Percentiles rank a stretch among this genome's conserved stretches.
Evolutionary conservation across 2,797 vertebrate species (phyloP).

Genomic region (Cygnus olor): DNA sequence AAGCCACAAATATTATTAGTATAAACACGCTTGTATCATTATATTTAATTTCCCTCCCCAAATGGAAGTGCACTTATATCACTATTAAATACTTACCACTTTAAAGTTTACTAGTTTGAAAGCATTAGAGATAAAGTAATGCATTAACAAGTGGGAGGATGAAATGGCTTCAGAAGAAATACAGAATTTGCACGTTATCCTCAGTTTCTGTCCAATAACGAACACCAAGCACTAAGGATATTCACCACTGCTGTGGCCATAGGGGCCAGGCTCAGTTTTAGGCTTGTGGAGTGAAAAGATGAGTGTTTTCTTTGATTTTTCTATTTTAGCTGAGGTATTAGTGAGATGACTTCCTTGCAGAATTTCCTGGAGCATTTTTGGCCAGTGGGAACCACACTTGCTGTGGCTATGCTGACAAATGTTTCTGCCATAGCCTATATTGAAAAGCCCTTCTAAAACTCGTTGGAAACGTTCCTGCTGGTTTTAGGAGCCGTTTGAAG

Average conservation of each 20-base stretch:
- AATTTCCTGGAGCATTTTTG: not conserved
- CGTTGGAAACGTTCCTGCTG: not conserved
- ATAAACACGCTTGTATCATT: not conserved
- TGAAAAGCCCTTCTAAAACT: not conserved
- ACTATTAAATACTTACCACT: slow-evolving; percentile 9
- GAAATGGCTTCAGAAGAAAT: not conserved
- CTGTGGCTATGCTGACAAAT: not conserved
- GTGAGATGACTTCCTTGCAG: not conserved
- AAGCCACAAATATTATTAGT: slow-evolving; percentile 30
- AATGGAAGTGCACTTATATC: not conserved
- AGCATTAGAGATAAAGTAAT: not conserved
- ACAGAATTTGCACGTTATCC: not conserved
- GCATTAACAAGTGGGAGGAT: not conserved
- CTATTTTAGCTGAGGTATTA: not conserved
- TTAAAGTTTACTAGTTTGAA: slow-evolving; percentile 6
- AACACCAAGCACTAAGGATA: not conserved
- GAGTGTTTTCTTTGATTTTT: not conserved
- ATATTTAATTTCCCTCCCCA: not conserved
- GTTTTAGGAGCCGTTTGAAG: not conserved
- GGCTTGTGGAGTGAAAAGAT: not conserved
- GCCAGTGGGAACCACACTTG: not conserved
- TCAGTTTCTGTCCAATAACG: not conserved
- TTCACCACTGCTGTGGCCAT: rapidly evolving
- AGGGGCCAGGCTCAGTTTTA: not conserved
- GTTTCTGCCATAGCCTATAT: not conserved